Percentiles rank a stretch among this genome's conserved stretches.
Conservation (phyloP, 2,113 vertebrate species). For the Solea solea region DNA sequence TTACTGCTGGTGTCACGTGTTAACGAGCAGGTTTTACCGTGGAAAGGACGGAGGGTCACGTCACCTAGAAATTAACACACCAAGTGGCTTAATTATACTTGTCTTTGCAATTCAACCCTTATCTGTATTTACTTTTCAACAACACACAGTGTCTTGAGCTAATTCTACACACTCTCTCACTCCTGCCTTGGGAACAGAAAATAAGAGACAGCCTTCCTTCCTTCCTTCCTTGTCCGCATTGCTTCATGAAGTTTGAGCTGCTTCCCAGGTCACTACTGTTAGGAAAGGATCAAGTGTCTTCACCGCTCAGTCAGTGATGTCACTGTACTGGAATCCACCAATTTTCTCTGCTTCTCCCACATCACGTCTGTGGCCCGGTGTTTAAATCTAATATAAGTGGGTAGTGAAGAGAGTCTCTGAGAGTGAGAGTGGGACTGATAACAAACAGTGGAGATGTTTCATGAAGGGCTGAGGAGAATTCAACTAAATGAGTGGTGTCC, state of each 20-base stretch:
- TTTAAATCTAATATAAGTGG: constrained; percentile 48
- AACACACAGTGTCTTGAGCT: too few relatives aligned
- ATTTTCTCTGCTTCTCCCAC: constrained; percentile 26
- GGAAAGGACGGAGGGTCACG: constrained; percentile 52
- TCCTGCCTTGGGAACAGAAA: not conserved
- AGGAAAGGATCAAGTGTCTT: constrained; percentile 49
- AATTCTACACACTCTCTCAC: not conserved
- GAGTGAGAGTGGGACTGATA: constrained; percentile 37
- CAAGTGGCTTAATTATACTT: constrained; percentile 13
- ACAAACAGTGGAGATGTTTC: constrained; percentile 39
- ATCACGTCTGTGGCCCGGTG: constrained; percentile 9
- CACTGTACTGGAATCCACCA: constrained; percentile 61
- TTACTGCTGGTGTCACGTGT: constrained; percentile 69
- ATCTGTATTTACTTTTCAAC: not conserved
- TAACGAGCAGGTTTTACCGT: constrained; percentile 57
- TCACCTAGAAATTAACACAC: constrained; percentile 33
- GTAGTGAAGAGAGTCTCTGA: constrained; percentile 27
- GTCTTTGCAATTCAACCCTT: not conserved
- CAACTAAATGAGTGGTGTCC: constrained; percentile 47
- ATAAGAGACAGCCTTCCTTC: constrained; percentile 36
- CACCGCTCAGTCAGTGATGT: constrained; percentile 62
- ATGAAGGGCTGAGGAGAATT: constrained; percentile 43
- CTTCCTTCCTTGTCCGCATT: constrained; percentile 20
- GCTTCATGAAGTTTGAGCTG: constrained; percentile 36
- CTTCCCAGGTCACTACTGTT: constrained; percentile 60